phyloP scores from a whole-genome alignment of 2,797 vertebrate genomes.

The Myotis myotis region DNA sequence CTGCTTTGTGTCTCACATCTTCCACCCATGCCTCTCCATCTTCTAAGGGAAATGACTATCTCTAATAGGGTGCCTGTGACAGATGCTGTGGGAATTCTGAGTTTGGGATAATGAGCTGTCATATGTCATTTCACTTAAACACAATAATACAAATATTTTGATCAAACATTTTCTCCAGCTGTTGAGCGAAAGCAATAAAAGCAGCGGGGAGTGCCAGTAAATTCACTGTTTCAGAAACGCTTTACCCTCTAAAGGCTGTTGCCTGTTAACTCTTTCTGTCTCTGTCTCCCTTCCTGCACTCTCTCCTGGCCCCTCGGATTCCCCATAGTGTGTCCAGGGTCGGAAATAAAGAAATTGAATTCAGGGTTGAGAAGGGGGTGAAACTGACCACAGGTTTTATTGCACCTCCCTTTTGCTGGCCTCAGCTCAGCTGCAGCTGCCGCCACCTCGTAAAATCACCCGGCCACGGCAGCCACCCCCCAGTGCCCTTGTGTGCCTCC shows the following conservation, averaged over 20 bases:
- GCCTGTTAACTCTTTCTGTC: slow-evolving; percentile 53
- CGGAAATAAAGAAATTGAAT: neutral
- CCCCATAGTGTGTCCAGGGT: neutral
- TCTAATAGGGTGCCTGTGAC: slow-evolving; percentile 20
- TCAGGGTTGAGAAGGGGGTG: neutral
- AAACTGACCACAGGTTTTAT: slow-evolving; percentile 13
- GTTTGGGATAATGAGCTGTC: slow-evolving; percentile 70
- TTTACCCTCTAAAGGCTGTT: slow-evolving; percentile 41
- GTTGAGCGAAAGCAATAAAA: slow-evolving; percentile 67
- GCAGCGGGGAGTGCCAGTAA: slow-evolving; percentile 49
- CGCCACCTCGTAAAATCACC: neutral
- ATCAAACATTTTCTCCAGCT: slow-evolving; percentile 75
- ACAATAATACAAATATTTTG: slow-evolving; percentile 72
- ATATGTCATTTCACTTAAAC: slow-evolving; percentile 72
- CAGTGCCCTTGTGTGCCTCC: neutral
- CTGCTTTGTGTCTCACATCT: neutral
- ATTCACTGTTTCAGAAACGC: slow-evolving; percentile 45
- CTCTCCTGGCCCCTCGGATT: neutral
- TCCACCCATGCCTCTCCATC: slow-evolving; percentile 12
- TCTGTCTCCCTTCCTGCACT: neutral
- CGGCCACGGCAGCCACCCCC: neutral
- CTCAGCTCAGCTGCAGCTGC: neutral
- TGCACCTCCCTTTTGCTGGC: neutral
- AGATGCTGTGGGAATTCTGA: slow-evolving; percentile 60
- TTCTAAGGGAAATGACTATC: slow-evolving; percentile 3